These are phyloP conservation scores for Pseudanteris insignis DNA, from an alignment of 2,888 invertebrate species.

Conservation along the genomic window DNA sequence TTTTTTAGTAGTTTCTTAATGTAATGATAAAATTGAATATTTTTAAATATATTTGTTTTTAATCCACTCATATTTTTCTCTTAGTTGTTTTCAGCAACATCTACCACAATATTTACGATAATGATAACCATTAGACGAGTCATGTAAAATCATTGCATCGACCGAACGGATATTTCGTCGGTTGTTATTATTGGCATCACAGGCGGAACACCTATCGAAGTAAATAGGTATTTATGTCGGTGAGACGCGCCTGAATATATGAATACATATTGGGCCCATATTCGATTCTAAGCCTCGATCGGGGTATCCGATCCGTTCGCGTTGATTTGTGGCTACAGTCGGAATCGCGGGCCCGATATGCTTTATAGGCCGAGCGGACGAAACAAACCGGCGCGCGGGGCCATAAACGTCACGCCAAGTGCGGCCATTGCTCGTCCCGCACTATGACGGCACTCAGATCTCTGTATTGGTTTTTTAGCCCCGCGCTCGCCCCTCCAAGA, in stretches of 20 bases:
- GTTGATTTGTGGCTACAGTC: constrained; percentile 23
- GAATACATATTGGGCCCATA: neutral
- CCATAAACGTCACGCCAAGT: constrained; percentile 58
- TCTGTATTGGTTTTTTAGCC: constrained; percentile 33
- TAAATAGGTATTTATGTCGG: too few relatives aligned
- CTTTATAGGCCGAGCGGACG: constrained; percentile 23
- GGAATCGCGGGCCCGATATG: constrained; percentile 20
- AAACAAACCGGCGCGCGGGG: constrained; percentile 18
- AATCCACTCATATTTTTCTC: too few relatives aligned
- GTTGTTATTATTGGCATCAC: too few relatives aligned
- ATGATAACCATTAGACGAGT: too few relatives aligned
- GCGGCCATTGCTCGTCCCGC: constrained; percentile 41
- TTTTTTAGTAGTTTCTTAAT: too few relatives aligned
- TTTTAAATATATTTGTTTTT: too few relatives aligned
- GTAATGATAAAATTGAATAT: too few relatives aligned
- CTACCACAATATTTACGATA: too few relatives aligned
- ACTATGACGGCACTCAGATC: constrained; percentile 20
- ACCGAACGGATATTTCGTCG: too few relatives aligned
- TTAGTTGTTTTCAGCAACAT: too few relatives aligned
- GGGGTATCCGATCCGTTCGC: constrained; percentile 17
- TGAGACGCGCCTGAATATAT: too few relatives aligned
- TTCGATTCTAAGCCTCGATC: constrained; percentile 3
- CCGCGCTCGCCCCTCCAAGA: constrained; percentile 16
- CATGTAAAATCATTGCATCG: neutral
- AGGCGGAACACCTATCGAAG: too few relatives aligned